phyloP scores from a whole-genome alignment of 2,888 invertebrate species.

The Apodemia duryi region DNA sequence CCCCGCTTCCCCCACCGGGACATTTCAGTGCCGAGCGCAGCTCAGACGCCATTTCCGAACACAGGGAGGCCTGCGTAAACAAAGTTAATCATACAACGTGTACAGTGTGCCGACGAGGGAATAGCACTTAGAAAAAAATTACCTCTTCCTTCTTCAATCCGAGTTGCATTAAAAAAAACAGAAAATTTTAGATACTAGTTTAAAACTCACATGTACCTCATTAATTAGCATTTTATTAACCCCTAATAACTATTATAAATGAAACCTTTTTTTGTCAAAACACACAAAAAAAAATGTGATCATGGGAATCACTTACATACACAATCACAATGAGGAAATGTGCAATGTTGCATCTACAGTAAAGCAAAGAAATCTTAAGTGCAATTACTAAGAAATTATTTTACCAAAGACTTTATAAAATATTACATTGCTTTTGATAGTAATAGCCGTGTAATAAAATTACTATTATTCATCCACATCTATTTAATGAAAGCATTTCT shows the following conservation, averaged over 20 bases:
- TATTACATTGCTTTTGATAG: too few species aligned
- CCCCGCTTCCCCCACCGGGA: conserved; percentile 73
- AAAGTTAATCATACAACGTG: conserved; percentile 34
- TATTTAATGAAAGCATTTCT: too few species aligned
- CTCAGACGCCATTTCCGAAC: conserved; percentile 86
- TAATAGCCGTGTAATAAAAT: too few species aligned
- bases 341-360: too few species aligned
- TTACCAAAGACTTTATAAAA: too few species aligned
- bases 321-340: background rate
- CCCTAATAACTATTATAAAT: background rate
- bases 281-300: background rate
- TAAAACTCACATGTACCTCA: background rate
- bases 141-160: conserved; percentile 67
- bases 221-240: background rate
- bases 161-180: conserved; percentile 32
- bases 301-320: background rate
- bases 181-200: conserved; percentile 13
- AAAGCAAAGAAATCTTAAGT: too few species aligned
- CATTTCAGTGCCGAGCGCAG: conserved; percentile 84
- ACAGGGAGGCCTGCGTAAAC: conserved; percentile 81
- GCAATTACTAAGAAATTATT: background rate
- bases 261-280: background rate
- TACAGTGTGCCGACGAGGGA: conserved; percentile 25
- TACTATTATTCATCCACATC: too few species aligned
- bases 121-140: conserved; percentile 42